These are phyloP conservation scores for Drosophila greeni DNA, from an alignment of 2,888 invertebrate species.

Conservation along the genomic window DNA sequence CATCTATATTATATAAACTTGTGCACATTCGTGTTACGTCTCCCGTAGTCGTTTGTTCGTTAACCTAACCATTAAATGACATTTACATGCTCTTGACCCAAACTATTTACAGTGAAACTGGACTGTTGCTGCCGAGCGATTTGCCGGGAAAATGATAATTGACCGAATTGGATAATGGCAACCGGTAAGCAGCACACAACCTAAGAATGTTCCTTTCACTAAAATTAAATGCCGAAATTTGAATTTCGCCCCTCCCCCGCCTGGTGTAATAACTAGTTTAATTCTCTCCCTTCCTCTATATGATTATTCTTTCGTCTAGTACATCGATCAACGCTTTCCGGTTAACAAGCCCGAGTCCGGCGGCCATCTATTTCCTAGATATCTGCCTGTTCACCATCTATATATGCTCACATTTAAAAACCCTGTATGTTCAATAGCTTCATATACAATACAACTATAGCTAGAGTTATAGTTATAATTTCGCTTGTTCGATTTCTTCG, in stretches of 20 bases:
- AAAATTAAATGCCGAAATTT: constrained; percentile 33
- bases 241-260: constrained; percentile 23
- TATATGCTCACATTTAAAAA: constrained; percentile 74
- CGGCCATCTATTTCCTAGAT: constrained; percentile 11
- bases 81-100: constrained; percentile 50
- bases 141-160: constrained; percentile 63
- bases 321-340: constrained; percentile 34
- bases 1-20: constrained; percentile 59
- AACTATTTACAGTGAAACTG: constrained; percentile 65
- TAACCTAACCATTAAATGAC: constrained; percentile 52
- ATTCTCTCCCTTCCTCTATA: constrained; percentile 2
- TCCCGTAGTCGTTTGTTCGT: constrained; percentile 34
- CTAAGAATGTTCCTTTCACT: constrained; percentile 49
- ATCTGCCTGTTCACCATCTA: constrained; percentile 44
- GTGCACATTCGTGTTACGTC: constrained; percentile 52
- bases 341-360: constrained; percentile 43
- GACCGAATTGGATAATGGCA: constrained; percentile 67
- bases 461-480: constrained; percentile 48
- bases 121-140: constrained; percentile 52
- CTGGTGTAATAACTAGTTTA: constrained; percentile 20
- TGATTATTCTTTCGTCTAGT: constrained; percentile 30
- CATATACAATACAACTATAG: constrained; percentile 48
- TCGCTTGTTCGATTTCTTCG: constrained; percentile 26
- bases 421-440: constrained; percentile 73
- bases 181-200: constrained; percentile 66